phyloP scores from a whole-genome alignment of 2,113 vertebrate species.

The Sinocyclocheilus anshuiensis region DNA sequence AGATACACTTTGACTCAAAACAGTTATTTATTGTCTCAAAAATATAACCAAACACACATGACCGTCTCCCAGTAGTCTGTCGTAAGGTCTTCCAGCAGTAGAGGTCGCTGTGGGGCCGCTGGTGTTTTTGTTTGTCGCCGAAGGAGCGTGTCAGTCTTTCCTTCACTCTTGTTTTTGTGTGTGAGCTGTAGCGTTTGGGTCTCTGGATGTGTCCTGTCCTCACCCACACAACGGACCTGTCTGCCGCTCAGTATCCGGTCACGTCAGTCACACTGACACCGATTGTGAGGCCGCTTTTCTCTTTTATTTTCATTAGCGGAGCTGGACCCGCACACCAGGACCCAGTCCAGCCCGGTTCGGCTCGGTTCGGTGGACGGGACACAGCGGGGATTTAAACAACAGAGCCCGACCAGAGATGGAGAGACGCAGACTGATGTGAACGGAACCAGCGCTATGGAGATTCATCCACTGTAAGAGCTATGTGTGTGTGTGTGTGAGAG shows the following conservation, averaged over 20 bases:
- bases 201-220: constrained; percentile 11
- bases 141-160: constrained; percentile 28
- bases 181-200: background rate
- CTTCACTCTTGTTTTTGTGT: constrained; percentile 38
- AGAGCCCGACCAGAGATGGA: constrained; percentile 76
- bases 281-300: background rate
- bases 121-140: background rate
- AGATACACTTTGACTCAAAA: background rate
- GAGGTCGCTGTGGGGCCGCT: constrained; percentile 26
- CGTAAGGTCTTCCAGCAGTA: constrained; percentile 35
- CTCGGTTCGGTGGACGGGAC: constrained; percentile 57
- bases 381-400: constrained; percentile 46
- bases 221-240: constrained; percentile 9
- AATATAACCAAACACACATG: background rate
- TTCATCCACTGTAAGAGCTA: constrained; percentile 82
- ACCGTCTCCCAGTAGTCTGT: background rate
- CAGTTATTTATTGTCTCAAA: background rate
- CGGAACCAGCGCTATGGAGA: constrained; percentile 82
- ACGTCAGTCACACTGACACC: constrained; percentile 4
- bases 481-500: background rate
- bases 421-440: constrained; percentile 86
- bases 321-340: constrained; percentile 47
- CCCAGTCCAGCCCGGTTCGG: constrained; percentile 60
- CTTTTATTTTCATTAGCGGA: background rate
- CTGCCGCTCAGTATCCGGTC: background rate